phyloP scores from a whole-genome alignment of 2,888 invertebrate genomes.

The Diaprepes abbreviatus region DNA sequence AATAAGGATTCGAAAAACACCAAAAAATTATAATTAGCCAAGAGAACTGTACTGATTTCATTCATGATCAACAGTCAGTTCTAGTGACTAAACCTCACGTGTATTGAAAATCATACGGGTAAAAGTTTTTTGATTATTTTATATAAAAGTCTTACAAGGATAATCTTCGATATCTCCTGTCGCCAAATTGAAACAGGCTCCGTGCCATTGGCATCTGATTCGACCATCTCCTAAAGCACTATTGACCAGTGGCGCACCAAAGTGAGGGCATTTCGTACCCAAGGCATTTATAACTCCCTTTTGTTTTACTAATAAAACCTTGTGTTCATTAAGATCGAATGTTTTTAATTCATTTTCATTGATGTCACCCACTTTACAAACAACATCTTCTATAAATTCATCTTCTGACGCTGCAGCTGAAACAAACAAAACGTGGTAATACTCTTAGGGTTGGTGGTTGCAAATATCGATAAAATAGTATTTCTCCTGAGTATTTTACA shows the following conservation, averaged over 20 bases:
- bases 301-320: slow-evolving; percentile 88
- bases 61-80: no score
- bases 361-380: slow-evolving; percentile 80
- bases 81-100: no score
- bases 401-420: slow-evolving; percentile 39
- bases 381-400: slow-evolving; percentile 79
- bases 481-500: no score
- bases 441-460: no score
- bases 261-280: slow-evolving; percentile 94
- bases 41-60: no score
- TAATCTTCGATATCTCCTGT: slow-evolving; percentile 98
- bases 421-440: neutral
- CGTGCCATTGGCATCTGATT: slow-evolving; percentile 96
- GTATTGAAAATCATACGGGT: no score
- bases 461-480: no score
- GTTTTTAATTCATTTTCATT: slow-evolving; percentile 87
- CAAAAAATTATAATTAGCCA: no score
- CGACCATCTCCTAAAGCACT: slow-evolving; percentile 88
- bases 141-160: slow-evolving; percentile 77
- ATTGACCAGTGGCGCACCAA: slow-evolving; percentile 88
- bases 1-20: no score
- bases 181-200: slow-evolving; percentile 91
- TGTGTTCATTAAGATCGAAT: slow-evolving; percentile 78
- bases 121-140: no score
- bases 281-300: slow-evolving; percentile 86